Base-by-base conservation (phyloP, 1,140 invertebrate genomes). In the Megalonaias nervosa region DNA sequence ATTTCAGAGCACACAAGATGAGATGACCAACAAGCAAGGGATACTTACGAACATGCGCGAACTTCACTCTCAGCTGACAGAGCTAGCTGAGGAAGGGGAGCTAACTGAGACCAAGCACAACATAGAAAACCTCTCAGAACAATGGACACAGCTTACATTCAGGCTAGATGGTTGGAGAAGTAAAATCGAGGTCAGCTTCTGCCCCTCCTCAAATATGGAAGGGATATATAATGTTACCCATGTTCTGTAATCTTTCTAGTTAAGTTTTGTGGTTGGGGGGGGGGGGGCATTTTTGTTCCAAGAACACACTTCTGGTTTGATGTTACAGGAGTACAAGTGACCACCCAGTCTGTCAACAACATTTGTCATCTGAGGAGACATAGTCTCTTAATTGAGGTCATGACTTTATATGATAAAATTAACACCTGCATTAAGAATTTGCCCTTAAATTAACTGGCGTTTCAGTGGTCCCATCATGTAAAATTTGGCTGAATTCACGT, bases 1-100 rank as follows among this genome's bases (percentile, higher is more conserved):
- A 23, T 17, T 74, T 16, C 69, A 88, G 87, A 77, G 65, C 68
- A 88, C 94, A 14, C 93, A 94, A 74, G 92, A 94, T 84, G 94
- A 95, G 83, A 93, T 94, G 87, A 92, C 93, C 21, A 92, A 93
- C 81, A 92, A 94, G 86, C 92, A 93, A 77, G 91, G 92, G 26
- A 90, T 93, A 16, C 91, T 93, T 83, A 92, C 93, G 73, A 93
- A 93, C 80, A 92, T 95, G 38, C 92, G 93, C 77, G 91, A 92
- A 66, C 92, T 77, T 61, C 88, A 71, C 82, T 89, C 79, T 81
- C 92, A 87, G 75, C 91, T 82, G 84, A 85, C 80, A 86, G 86
- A 91, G 71, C 89, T 92, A 73, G 88, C 92, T 77, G 92, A 93
- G 58, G 89, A 90, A 38, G 85, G 85, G 21, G 81, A 81, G 60